Evolutionary conservation across 2,888 invertebrate genomes (phyloP).

Genomic region (Pollenia labialis): DNA sequence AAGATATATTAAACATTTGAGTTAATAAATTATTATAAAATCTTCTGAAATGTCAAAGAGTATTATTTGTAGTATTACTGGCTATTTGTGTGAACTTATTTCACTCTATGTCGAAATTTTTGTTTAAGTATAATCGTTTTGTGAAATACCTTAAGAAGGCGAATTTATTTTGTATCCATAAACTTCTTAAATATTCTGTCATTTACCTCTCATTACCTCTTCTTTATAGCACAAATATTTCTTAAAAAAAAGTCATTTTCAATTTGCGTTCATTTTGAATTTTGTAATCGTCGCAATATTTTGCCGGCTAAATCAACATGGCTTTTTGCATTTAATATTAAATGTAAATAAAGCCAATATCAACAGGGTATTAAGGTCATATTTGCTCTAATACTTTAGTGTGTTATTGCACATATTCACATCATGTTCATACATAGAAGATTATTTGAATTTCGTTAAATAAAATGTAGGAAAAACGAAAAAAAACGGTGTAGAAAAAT

Average conservation of each 20-base stretch:
- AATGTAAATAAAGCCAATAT: constrained; percentile 55
- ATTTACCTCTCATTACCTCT: constrained; percentile 15
- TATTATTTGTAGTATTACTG: too few species aligned
- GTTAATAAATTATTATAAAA: too few species aligned
- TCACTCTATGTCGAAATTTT: neutral
- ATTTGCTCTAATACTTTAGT: constrained; percentile 47
- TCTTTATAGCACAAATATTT: neutral
- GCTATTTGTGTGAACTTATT: too few species aligned
- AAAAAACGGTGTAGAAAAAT: neutral
- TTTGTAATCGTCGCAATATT: neutral
- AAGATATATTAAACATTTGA: too few species aligned
- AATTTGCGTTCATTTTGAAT: neutral
- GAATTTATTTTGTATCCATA: neutral
- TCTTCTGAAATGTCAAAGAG: too few species aligned
- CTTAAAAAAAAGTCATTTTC: neutral
- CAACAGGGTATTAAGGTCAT: constrained; percentile 54
- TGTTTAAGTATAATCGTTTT: neutral
- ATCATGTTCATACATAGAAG: neutral
- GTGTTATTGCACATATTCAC: constrained; percentile 32
- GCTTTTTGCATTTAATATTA: constrained; percentile 58
- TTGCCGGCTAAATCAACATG: constrained; percentile 53
- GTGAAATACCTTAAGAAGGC: neutral
- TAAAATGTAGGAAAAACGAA: neutral
- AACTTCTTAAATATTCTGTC: constrained; percentile 20
- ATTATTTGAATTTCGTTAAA: constrained; percentile 25